phyloP scores from a whole-genome alignment of 2,797 vertebrate species.

The Prionace glauca region DNA sequence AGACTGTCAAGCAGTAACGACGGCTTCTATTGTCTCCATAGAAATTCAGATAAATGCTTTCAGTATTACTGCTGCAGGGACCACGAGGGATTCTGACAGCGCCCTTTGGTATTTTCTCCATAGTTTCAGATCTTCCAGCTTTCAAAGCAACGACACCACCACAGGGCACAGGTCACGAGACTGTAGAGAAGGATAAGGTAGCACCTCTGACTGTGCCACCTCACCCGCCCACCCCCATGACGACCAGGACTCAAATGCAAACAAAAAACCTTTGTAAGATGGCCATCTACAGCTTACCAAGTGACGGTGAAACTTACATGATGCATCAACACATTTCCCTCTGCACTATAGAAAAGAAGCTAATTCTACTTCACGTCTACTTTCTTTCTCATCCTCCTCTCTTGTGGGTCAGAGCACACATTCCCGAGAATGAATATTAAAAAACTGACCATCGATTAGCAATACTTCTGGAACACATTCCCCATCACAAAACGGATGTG shows the following conservation, averaged over 20 bases:
- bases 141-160: background rate
- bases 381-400: background rate
- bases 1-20: slow-evolving; percentile 43
- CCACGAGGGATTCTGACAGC: slow-evolving; percentile 39
- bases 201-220: background rate
- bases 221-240: background rate
- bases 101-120: background rate
- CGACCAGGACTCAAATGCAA: background rate
- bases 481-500: background rate
- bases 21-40: slow-evolving; percentile 43
- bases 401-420: background rate
- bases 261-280: background rate
- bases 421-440: background rate
- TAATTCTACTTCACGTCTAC: background rate
- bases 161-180: background rate
- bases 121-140: background rate
- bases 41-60: slow-evolving; percentile 42
- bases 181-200: background rate
- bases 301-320: background rate
- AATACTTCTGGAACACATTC: background rate
- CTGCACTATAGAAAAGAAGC: background rate
- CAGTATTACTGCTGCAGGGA: slow-evolving; percentile 42
- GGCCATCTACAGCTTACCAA: background rate
- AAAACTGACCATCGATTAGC: background rate
- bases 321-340: background rate